Conservation (phyloP, 2,113 vertebrate genomes). For the Phoxinus phoxinus region DNA sequence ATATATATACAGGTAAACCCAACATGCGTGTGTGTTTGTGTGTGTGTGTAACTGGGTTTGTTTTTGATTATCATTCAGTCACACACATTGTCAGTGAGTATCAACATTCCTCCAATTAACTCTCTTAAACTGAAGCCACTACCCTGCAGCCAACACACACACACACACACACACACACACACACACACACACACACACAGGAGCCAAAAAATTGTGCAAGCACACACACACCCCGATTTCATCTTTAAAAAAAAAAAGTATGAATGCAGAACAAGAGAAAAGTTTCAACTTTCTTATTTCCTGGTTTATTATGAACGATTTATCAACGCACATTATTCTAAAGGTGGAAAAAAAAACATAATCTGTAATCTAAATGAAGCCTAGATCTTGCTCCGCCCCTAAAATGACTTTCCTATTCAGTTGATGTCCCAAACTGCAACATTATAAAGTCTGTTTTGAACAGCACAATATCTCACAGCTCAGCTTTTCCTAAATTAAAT, state of each 20-base stretch:
- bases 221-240: conserved; percentile 1
- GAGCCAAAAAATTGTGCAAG: conserved; percentile 12
- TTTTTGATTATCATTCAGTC: conserved; percentile 54
- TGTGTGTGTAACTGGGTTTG: conserved; percentile 40
- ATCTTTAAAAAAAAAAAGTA: neutral
- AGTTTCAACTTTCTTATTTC: neutral
- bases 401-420: neutral
- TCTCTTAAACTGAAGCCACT: conserved; percentile 32
- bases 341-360: neutral
- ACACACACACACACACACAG: conserved; percentile 7
- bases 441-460: neutral
- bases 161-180: conserved; percentile 39
- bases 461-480: neutral
- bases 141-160: conserved; percentile 28
- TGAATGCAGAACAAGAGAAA: neutral
- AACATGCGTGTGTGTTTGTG: neutral
- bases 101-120: conserved; percentile 56
- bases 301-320: neutral
- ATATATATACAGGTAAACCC: no score
- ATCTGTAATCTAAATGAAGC: neutral
- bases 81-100: conserved; percentile 34
- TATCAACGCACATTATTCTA: neutral
- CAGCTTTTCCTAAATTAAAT: neutral
- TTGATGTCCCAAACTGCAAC: neutral
- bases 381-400: neutral